Percentiles rank a stretch among this genome's conserved stretches.
Conservation (phyloP, 2,113 vertebrate species). For the Chamaetylas fuelleborni region DNA sequence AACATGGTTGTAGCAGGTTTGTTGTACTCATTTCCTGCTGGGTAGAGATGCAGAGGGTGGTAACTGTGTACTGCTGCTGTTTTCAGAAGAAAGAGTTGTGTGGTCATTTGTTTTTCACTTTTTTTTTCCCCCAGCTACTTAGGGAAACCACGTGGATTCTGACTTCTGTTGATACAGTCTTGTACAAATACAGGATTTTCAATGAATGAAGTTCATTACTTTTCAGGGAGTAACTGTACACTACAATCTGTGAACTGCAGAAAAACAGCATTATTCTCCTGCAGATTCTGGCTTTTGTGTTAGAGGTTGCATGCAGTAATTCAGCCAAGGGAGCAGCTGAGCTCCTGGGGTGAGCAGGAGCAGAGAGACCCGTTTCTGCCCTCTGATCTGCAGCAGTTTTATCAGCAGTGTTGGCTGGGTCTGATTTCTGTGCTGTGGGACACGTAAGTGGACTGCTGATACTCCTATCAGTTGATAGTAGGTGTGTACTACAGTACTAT, state of each 20-base stretch:
- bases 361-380: not conserved
- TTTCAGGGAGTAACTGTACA: not conserved
- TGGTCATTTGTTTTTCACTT: not conserved
- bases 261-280: not conserved
- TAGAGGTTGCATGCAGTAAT: not conserved
- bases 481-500: not conserved
- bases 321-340: not conserved
- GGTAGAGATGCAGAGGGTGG: not conserved
- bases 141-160: not conserved
- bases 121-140: not conserved
- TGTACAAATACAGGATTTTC: not conserved
- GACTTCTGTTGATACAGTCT: not conserved
- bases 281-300: not conserved
- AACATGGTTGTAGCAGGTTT: not conserved
- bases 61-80: not conserved
- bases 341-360: not conserved
- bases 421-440: not conserved
- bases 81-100: not conserved
- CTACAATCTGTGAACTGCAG: not conserved
- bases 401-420: not conserved
- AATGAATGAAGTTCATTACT: not conserved
- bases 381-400: not conserved
- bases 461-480: not conserved
- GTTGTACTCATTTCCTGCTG: not conserved
- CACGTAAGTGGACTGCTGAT: not conserved